phyloP scores from a whole-genome alignment of 2,113 vertebrate genomes.

The Marmota monax region DNA sequence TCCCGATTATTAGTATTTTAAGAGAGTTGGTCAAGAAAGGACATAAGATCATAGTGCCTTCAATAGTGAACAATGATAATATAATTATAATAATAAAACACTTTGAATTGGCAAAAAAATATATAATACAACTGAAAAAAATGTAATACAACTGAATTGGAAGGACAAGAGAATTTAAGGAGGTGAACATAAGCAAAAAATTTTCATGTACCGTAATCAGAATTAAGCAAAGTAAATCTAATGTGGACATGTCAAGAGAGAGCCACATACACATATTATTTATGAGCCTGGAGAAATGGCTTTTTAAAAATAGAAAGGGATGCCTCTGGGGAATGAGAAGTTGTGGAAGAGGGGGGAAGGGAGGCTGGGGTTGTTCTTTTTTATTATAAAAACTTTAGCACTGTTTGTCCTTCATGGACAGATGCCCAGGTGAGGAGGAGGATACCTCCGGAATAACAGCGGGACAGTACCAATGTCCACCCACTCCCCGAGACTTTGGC shows the following conservation, averaged over 20 bases:
- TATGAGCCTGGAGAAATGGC: conserved; percentile 39
- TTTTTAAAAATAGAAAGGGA: conserved; percentile 40
- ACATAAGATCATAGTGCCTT: neutral
- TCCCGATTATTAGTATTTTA: neutral
- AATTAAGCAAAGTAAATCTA: neutral
- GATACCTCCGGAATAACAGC: accelerated
- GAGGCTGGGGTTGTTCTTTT: neutral
- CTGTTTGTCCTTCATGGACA: neutral
- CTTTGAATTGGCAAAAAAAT: neutral
- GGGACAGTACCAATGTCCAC: neutral
- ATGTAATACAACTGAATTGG: neutral
- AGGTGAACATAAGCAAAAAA: neutral
- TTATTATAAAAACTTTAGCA: neutral
- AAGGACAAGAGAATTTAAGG: neutral
- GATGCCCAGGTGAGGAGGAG: neutral
- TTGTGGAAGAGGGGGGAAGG: neutral
- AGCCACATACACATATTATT: conserved; percentile 6
- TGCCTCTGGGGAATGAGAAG: neutral
- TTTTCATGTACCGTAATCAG: neutral
- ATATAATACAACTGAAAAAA: neutral
- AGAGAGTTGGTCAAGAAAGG: neutral
- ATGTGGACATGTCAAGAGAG: neutral
- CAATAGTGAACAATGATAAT: neutral
- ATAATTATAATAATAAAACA: neutral
- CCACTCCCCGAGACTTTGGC: neutral